phyloP scores from a whole-genome alignment of 2,113 vertebrate genomes.

The Chaenocephalus aceratus region DNA sequence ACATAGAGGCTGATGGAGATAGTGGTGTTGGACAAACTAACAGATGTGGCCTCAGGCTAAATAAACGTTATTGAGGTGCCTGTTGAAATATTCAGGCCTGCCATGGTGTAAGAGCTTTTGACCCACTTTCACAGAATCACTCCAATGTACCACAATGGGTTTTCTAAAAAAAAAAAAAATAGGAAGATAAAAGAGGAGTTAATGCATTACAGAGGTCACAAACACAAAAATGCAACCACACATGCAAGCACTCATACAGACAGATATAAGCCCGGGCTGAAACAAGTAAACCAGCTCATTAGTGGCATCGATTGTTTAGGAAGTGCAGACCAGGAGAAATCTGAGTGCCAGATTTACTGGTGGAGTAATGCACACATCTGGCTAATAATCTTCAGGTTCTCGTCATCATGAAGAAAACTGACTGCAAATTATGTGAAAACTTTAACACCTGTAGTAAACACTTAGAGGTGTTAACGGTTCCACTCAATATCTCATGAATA shows the following conservation, averaged over 20 bases:
- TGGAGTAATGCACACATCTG: constrained; percentile 58
- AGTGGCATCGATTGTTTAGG: constrained; percentile 68
- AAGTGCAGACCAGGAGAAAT: constrained; percentile 62
- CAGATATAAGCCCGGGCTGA: constrained; percentile 27
- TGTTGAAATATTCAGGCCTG: constrained; percentile 49
- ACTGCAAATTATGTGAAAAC: constrained; percentile 17
- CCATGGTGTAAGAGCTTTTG: constrained; percentile 28
- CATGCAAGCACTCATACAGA: constrained; percentile 35
- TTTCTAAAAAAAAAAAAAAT: not conserved
- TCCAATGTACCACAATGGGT: constrained; percentile 6
- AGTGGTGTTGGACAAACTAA: constrained; percentile 19
- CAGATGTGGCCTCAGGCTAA: constrained; percentile 33
- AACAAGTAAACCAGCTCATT: constrained; percentile 75
- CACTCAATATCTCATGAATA: constrained; percentile 42
- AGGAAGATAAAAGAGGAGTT: not conserved
- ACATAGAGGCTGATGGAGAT: constrained; percentile 14
- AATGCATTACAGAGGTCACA: constrained; percentile 46
- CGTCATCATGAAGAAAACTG: constrained; percentile 22
- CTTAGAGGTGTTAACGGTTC: constrained; percentile 32
- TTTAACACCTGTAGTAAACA: constrained; percentile 16
- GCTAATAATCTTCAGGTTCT: constrained; percentile 26
- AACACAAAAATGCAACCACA: constrained; percentile 26
- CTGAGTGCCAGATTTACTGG: constrained; percentile 50
- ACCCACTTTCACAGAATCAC: constrained; percentile 50
- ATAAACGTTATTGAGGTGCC: not conserved